Evolutionary conservation across 2,888 invertebrate genomes (phyloP), one percentile per base, ranked within the genome.

Genomic region (Drosophila cognata): DNA sequence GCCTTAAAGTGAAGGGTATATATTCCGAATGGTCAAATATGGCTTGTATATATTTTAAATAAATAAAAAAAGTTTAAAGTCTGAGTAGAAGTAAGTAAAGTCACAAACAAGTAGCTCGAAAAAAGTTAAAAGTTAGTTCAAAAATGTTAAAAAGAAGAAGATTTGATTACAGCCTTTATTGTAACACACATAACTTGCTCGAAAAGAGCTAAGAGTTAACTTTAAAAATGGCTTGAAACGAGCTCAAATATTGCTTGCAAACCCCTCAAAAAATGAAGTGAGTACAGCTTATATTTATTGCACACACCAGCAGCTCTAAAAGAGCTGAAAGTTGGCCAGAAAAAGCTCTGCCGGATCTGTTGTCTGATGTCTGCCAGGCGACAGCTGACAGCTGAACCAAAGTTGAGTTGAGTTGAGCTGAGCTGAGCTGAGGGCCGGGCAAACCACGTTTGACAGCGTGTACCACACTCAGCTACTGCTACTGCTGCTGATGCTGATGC

Each of bases 391-490:
- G 79, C 68, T 78, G 79, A 68, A 60, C 43, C 62, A 46, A 62
- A 74, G 64, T 64, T 72, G 68, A 73, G 52, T 36, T 61, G 59
- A 55, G 52, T 62, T 53, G 60, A 52, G 46, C 59, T 71, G 66
- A 76, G 50, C 41, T 59, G 60, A 46, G 55, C 65, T 57, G 63
- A 52, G 46, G 51, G 36, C 36, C 29, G 41, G 58, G 48, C 59
- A 56, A 36, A 69, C 79, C 79, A 62, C 79, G 59, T 67, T 80
- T 76, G 80, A 76, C 77, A 80, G 80, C 50, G 46, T 4, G 46
- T 56, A 56, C 53, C 72, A 65, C 51, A 55, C 31, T 25, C 60
- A 31, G 41, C 11, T 41, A 38, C 18, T 18, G 28, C 28, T 38
- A 13, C 11, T 25, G 36, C 11, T 28, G 7, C 25, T 25, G 13